Percentiles rank a stretch among this genome's conserved stretches.
Evolutionary conservation across 2,888 invertebrate genomes (phyloP).

Genomic region (Rhamnusium bicolor): DNA sequence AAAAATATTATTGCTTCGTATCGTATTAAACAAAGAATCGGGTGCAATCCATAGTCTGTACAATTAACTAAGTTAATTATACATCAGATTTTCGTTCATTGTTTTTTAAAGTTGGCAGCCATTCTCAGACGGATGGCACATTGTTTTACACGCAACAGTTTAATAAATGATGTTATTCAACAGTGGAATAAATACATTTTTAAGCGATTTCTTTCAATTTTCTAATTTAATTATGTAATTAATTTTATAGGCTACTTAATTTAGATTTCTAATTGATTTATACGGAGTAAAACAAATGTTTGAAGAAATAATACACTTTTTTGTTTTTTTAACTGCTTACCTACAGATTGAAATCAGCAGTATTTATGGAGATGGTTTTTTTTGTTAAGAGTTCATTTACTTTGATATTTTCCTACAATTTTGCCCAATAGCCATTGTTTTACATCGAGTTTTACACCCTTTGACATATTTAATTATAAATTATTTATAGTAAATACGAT

Average conservation of each 20-base stretch:
- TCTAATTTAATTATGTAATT: slow-evolving; percentile 6
- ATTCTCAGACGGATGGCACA: slow-evolving; percentile 13
- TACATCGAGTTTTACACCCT: no score
- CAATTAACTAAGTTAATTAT: slow-evolving; percentile 49
- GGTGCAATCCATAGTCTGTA: slow-evolving; percentile 40
- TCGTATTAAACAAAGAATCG: slow-evolving; percentile 40
- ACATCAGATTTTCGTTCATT: slow-evolving; percentile 33
- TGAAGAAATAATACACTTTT: neutral
- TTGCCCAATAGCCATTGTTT: no score
- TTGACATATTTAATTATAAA: no score
- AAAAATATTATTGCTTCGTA: slow-evolving; percentile 43
- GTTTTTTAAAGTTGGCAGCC: slow-evolving; percentile 8
- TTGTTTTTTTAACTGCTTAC: no score
- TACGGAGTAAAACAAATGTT: neutral
- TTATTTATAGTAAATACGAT: no score
- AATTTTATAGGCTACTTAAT: neutral
- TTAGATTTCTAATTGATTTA: slow-evolving; percentile 3
- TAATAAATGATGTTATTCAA: slow-evolving; percentile 24
- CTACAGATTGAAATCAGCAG: no score
- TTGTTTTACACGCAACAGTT: slow-evolving; percentile 9
- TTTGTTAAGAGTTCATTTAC: no score
- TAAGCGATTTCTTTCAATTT: slow-evolving; percentile 4
- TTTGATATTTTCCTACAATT: no score
- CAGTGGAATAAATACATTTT: slow-evolving; percentile 12
- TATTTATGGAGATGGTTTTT: no score